phyloP scores from a whole-genome alignment of 2,888 invertebrate genomes.

The Cerceris ruficornis region DNA sequence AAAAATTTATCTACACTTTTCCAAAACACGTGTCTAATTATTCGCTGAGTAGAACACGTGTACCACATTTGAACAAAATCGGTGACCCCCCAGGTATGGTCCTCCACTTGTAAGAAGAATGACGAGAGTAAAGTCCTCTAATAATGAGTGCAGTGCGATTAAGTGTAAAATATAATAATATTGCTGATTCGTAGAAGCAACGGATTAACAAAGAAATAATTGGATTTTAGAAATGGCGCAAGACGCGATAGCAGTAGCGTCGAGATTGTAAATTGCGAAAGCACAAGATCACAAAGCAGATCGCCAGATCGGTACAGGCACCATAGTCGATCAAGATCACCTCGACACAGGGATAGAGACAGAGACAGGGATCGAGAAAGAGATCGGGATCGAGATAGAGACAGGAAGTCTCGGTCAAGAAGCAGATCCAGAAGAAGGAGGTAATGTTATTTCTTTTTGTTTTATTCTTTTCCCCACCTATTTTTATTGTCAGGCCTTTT shows the following conservation, averaged over 20 bases:
- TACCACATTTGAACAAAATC: too few relatives aligned
- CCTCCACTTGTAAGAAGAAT: too few relatives aligned
- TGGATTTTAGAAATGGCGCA: conserved; percentile 48
- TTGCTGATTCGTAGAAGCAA: background rate
- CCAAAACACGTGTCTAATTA: too few relatives aligned
- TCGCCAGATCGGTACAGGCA: conserved; percentile 79
- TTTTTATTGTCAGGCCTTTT: background rate
- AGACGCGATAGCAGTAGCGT: conserved; percentile 79
- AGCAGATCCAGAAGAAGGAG: conserved; percentile 82
- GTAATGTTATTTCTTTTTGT: conserved; percentile 56
- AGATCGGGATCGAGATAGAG: conserved; percentile 77
- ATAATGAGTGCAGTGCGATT: too few relatives aligned
- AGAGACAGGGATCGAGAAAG: conserved; percentile 78
- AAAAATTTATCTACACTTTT: too few relatives aligned
- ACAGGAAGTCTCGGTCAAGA: conserved; percentile 79
- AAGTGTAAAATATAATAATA: background rate
- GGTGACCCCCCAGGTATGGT: too few relatives aligned
- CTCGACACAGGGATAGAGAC: conserved; percentile 74
- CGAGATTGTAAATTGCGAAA: conserved; percentile 80
- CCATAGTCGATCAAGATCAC: conserved; percentile 79
- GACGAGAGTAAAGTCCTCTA: too few relatives aligned
- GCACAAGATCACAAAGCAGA: conserved; percentile 78
- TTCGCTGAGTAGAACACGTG: too few relatives aligned
- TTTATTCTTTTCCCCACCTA: background rate
- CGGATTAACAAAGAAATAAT: background rate